phyloP scores from a whole-genome alignment of 2,797 vertebrate genomes.

The Sebastes baramenuke region DNA sequence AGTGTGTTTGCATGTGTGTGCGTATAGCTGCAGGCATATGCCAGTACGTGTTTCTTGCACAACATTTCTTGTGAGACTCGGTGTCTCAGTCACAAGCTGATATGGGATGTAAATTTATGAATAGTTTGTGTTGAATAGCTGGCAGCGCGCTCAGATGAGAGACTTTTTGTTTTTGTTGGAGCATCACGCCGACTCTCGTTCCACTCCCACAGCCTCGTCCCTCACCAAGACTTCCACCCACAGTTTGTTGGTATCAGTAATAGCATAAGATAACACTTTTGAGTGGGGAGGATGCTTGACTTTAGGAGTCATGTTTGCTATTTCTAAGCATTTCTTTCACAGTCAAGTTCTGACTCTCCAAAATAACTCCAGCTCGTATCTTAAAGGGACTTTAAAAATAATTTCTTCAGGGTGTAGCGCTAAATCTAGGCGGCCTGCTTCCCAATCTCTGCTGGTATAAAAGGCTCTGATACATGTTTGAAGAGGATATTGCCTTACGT shows the following conservation, averaged over 20 bases:
- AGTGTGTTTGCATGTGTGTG: conserved; percentile 22
- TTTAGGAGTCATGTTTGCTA: conserved; percentile 34
- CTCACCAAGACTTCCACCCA: conserved; percentile 16
- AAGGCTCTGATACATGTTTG: conserved; percentile 3
- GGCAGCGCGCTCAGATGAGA: conserved; percentile 39
- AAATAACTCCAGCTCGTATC: conserved; percentile 1
- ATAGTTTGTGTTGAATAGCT: conserved; percentile 61
- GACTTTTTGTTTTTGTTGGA: conserved; percentile 71
- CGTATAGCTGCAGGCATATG: neutral
- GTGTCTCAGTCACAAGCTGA: conserved; percentile 42
- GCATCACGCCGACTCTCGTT: conserved; percentile 12
- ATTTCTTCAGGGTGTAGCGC: neutral
- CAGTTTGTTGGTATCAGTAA: conserved; percentile 25
- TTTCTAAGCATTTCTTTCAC: conserved; percentile 26
- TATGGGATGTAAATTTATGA: conserved; percentile 74
- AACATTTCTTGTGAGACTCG: conserved; percentile 29
- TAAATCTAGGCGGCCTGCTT: neutral
- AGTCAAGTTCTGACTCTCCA: neutral
- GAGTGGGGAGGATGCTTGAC: conserved; percentile 20
- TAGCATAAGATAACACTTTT: conserved; percentile 30
- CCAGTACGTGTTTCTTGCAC: conserved; percentile 17
- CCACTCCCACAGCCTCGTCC: conserved; percentile 38
- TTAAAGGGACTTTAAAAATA: neutral
- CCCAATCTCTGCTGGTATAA: neutral
- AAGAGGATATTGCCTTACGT: conserved; percentile 29